Base-by-base conservation (phyloP, 2,797 vertebrate species). In the Spinus pinus region DNA sequence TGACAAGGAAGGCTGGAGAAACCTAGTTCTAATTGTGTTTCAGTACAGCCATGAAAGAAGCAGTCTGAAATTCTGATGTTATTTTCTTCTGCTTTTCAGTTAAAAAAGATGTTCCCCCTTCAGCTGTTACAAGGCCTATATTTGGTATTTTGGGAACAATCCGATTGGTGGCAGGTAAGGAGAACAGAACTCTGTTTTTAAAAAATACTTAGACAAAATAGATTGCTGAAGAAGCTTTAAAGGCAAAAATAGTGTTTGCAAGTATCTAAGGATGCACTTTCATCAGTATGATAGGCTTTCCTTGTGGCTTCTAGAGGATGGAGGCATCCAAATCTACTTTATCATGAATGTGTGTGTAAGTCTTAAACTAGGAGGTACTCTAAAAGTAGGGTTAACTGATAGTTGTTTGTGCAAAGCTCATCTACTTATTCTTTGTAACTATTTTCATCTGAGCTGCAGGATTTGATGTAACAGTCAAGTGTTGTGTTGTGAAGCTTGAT, bases 91-190 rank as follows among this genome's bases (percentile, higher is more conserved):
- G 17, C 49, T 93, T 97, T 95, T 93, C 97, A 99, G 99, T 97
- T 96, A 99, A 98, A 97, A 98, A 99, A 95, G 99, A 99, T 95
- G 90, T 99, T 94, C 99, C 99, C 46, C 98, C 98, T 24, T 98
- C 98, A 71, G 98, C 99, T 13, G 98, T 99, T 86, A 98, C 98
- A n/a, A 98, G 98, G 90, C 97, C 98, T 47, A 98, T 99, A 97
- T 98, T 98, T 97, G 99, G 99, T 82, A 97, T 99, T 94, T 98
- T 99, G 98, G 99, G 99, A 95, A 99, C 99, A 42, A 98, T 99
- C 56, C 98, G 98, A 35, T 90, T 99, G 96, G 99, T 99, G 86
- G 99, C 99, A 98, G 99, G 99, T 99, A 97, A 96, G 98, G 71
- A 73, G 67, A 81, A 41, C 12, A 31, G 49, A 70, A 28, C 23